A percentile compares a stretch with the other conserved stretches of the same genome.
phyloP scores from a whole-genome alignment of 1,140 invertebrate genomes.

The Centruroides vittatus region DNA sequence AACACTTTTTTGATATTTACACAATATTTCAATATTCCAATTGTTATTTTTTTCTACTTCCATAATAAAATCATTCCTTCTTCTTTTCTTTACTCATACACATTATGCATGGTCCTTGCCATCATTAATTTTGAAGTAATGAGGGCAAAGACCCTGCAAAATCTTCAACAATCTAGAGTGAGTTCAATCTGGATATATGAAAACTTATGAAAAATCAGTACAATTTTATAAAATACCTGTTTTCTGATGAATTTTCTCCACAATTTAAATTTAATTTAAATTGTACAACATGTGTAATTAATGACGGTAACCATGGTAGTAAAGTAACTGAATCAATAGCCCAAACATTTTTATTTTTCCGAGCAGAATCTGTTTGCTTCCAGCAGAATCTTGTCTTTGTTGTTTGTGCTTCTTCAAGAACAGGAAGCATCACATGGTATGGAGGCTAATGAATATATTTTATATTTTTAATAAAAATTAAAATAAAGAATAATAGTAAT shows the following conservation, averaged over 20 bases:
- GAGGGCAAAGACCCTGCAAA: no score
- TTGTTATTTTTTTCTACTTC: no score
- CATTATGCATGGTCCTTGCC: no score
- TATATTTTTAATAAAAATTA: not conserved
- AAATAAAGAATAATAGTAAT: no score
- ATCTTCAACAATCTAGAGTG: no score
- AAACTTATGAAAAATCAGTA: not conserved
- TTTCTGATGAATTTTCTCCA: conserved; percentile 8
- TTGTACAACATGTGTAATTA: conserved; percentile 24
- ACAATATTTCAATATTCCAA: no score
- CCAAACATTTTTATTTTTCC: conserved; percentile 27
- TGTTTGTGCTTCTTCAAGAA: conserved; percentile 17
- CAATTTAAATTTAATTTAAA: conserved; percentile 18
- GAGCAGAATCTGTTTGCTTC: conserved; percentile 26
- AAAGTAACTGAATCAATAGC: conserved; percentile 25
- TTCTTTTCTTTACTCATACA: no score
- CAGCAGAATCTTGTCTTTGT: conserved; percentile 25
- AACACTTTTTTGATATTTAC: no score
- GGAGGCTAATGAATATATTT: conserved; percentile 11
- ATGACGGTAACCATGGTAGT: conserved; percentile 21
- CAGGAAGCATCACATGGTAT: conserved; percentile 11
- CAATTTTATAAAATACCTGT: conserved; percentile 7
- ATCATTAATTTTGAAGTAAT: no score
- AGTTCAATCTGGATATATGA: no score
- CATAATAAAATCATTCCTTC: no score